These are phyloP conservation scores for Morelia viridis DNA, from an alignment of 2,797 vertebrate species.

Conservation along the genomic window DNA sequence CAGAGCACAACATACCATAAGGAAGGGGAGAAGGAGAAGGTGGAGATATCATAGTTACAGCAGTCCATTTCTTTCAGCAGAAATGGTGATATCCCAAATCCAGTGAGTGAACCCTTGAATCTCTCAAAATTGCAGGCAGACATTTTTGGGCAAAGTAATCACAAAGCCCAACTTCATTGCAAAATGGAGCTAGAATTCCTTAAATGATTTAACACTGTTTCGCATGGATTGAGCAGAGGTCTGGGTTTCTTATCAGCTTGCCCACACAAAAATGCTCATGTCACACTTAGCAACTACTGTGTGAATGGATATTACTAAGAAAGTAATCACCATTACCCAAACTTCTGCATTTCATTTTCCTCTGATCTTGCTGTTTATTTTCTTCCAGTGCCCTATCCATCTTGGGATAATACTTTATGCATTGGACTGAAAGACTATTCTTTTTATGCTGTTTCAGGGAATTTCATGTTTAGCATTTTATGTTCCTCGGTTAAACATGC, in stretches of 20 bases:
- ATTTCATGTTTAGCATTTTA: constrained; percentile 4
- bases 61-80: background rate
- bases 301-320: background rate
- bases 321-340: background rate
- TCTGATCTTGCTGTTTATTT: background rate
- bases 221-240: background rate
- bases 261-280: background rate
- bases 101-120: background rate
- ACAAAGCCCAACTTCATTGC: background rate
- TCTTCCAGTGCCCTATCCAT: background rate
- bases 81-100: background rate
- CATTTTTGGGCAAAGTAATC: background rate
- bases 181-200: background rate
- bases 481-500: constrained; percentile 12
- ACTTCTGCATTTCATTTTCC: background rate
- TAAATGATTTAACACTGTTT: background rate
- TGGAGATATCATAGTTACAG: background rate
- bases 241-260: background rate
- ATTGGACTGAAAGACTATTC: background rate
- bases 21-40: background rate
- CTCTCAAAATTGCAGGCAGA: background rate
- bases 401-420: background rate
- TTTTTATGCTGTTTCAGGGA: background rate
- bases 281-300: background rate
- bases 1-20: background rate